Base-by-base conservation (phyloP, 2,888 invertebrate species). In the Plagodis dolabraria region DNA sequence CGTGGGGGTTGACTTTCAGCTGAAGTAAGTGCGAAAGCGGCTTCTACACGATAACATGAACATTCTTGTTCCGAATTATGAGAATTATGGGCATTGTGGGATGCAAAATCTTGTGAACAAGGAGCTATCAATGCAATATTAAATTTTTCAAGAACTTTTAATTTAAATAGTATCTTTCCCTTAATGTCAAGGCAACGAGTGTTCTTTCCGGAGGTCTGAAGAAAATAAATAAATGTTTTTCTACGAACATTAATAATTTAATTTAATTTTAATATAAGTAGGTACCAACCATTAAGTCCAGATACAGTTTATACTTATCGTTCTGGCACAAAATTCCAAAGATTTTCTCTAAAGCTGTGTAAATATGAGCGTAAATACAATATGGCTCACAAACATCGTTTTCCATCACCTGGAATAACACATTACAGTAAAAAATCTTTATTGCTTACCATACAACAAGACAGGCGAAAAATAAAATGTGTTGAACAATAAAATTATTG, bases 341-440 rank as follows among this genome's bases (percentile, higher is more conserved):
- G 75, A 92, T 92, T 77, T 90, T 90, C 67, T 86, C 92, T 51
- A 92, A 66, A n/a, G 90, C 89, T 22, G 92, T 92, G 60, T 87
- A 88, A 60, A 92, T 90, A 61, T 91, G 85, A 9, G 91, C 92
- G 69, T 92, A 92, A 48, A 92, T 80, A 49, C 86, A 89, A 65
- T 90, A 92, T 0, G 92, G 92, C 68, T 92, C 92, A 61, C 88
- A 89, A 6, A 89, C 77, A 69, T 92, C 92, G 58, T 86, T 92
- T 73, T 92, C 92, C 84, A 92, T 79, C 2, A 90, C 89, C 92
- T 92, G 69, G 22, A 63, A 54, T 45, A 74, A 33, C 53, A 47
- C 22, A 53, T 40, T 42, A 9, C 44, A 1, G 22, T 22, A 22
- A 22, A 22, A 22, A 22, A 2, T 22, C 22, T 22, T 22, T 22